phyloP scores from a whole-genome alignment of 1,140 invertebrate species.

The Coboldia fuscipes region DNA sequence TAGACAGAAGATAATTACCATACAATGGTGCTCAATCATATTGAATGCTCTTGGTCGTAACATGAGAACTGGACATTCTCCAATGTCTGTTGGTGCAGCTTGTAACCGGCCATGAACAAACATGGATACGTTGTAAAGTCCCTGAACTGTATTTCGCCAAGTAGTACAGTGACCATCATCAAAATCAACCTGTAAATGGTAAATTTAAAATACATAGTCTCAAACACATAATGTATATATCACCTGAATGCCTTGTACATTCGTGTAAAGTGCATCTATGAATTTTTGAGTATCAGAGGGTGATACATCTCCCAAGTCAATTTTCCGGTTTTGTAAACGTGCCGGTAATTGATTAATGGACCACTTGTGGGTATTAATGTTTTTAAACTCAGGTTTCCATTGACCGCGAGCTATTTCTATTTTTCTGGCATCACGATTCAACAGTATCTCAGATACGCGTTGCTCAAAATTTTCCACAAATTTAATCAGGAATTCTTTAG shows the following conservation, averaged over 20 bases:
- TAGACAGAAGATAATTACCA: constrained; percentile 18
- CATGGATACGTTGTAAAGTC: constrained; percentile 36
- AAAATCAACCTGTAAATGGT: constrained; percentile 30
- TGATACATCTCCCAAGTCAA: constrained; percentile 37
- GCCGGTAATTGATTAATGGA: background rate
- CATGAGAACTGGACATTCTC: constrained; percentile 34
- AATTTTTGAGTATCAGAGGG: constrained; percentile 30
- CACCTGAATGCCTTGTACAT: constrained; percentile 31
- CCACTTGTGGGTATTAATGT: background rate
- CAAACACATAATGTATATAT: background rate
- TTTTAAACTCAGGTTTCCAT: constrained; percentile 1
- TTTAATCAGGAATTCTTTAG: constrained; percentile 22
- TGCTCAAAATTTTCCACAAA: constrained; percentile 22
- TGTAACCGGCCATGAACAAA: constrained; percentile 29
- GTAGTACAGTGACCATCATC: constrained; percentile 53
- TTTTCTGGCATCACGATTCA: background rate
- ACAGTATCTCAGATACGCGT: constrained; percentile 21
- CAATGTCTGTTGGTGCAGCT: constrained; percentile 24
- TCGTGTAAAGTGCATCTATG: constrained; percentile 23
- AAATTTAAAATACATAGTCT: constrained; percentile 1
- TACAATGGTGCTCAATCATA: constrained; percentile 46
- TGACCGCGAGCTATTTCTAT: background rate
- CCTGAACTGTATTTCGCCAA: constrained; percentile 42
- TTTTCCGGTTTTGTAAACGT: constrained; percentile 16
- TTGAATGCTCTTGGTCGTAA: constrained; percentile 51